phyloP scores from a whole-genome alignment of 2,797 vertebrate genomes.

The Argentina silus region DNA sequence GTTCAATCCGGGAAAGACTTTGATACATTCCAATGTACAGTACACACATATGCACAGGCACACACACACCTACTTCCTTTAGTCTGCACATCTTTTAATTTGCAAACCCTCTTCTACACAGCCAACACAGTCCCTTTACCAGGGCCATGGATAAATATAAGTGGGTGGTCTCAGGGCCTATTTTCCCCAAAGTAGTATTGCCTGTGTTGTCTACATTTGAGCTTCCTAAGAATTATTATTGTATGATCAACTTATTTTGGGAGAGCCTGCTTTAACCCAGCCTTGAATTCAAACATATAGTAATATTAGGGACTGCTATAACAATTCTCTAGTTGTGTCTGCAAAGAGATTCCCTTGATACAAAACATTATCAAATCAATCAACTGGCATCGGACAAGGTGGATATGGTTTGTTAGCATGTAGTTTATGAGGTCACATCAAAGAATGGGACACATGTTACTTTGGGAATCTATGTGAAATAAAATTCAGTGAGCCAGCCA shows the following conservation, averaged over 20 bases:
- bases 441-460: neutral
- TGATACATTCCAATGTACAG: slow-evolving; percentile 33
- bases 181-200: neutral
- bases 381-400: too few species aligned
- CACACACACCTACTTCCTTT: neutral
- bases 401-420: neutral
- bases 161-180: neutral
- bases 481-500: neutral
- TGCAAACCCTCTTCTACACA: too few species aligned
- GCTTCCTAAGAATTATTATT: neutral
- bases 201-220: neutral
- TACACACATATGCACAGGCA: slow-evolving; percentile 19
- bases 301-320: neutral
- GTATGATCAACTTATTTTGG: neutral
- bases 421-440: neutral
- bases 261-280: neutral
- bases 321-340: neutral
- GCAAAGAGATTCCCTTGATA: neutral
- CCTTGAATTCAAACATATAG: neutral
- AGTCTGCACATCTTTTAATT: too few species aligned
- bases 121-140: neutral
- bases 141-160: neutral
- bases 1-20: slow-evolving; percentile 48
- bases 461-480: too few species aligned
- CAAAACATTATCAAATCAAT: neutral